phyloP scores from a whole-genome alignment of 2,888 invertebrate genomes.

The Drosophila anomalata region DNA sequence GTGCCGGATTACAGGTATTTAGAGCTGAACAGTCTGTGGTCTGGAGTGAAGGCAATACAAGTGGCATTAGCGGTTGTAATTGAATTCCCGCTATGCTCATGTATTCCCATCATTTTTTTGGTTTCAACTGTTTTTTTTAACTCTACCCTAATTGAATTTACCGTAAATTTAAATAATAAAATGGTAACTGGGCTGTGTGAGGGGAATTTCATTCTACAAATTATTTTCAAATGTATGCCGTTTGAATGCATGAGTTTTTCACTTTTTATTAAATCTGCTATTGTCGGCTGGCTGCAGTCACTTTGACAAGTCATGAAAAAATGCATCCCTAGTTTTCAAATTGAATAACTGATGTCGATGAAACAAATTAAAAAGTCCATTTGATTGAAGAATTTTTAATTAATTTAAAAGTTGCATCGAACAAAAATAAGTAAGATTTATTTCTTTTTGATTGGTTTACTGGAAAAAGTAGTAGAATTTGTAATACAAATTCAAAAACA shows the following conservation, averaged over 20 bases:
- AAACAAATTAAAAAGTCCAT: background rate
- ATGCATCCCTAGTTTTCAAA: conserved; percentile 29
- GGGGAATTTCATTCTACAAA: conserved; percentile 4
- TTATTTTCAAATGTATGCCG: background rate
- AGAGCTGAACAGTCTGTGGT: conserved; percentile 73
- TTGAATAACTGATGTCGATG: conserved; percentile 15
- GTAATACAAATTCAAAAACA: too few species aligned
- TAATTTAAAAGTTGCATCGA: background rate
- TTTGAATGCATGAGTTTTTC: background rate
- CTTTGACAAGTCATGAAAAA: conserved; percentile 33
- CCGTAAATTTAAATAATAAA: conserved; percentile 50
- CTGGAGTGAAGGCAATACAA: conserved; percentile 60
- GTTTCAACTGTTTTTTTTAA: conserved; percentile 18
- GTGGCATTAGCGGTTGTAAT: conserved; percentile 80
- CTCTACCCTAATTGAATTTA: conserved; percentile 65
- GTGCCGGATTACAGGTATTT: conserved; percentile 79
- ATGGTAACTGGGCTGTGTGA: conserved; percentile 4
- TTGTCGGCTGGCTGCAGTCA: conserved; percentile 25
- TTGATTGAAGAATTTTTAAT: background rate
- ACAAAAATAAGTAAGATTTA: conserved; percentile 3
- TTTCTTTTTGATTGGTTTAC: conserved; percentile 4
- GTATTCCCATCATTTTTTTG: conserved; percentile 20
- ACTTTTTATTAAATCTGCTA: conserved; percentile 1
- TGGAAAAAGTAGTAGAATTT: too few species aligned
- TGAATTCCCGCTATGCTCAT: conserved; percentile 63